Base-by-base conservation (phyloP, 2,888 invertebrate genomes). In the Schizaphis graminum region DNA sequence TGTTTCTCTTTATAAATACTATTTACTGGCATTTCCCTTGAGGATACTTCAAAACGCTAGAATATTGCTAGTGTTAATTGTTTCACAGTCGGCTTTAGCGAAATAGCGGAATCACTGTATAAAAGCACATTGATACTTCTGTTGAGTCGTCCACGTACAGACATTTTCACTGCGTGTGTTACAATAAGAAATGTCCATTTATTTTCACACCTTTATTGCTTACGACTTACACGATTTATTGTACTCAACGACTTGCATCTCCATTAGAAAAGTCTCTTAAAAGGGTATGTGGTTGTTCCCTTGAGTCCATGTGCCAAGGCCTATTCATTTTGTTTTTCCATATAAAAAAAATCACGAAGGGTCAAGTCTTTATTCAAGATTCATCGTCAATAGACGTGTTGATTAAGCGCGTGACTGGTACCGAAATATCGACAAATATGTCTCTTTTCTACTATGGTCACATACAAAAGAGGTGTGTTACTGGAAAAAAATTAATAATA, bases 301-400 rank as follows among this genome's bases (percentile, higher is more conserved):
- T 5, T 35, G 56, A n/a, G 85, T n/a, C 26, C 13, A 26, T 44
- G 28, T 24, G 44, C 44, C 57, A 10, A 47, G n/a, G 61, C 57
- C 61, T 88, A 88, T 92, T 92, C 53, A 92, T 92, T 88, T 93
- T 89, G 77, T 77, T 93, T 88, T 93, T 89, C 7, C 28, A 24
- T 24, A 77, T 44, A 56, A 89, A 61, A 91, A 47, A 84, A 91
- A 2, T n/a, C 44, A 61, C n/a, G 5, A 7, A 56, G 77, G 53
- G 92, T 92, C 67, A 77, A 88, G 77, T 88, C 28, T 53, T 77
- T 89, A 56, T 53, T 44, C 10, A n/a, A 13, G 91, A 87, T 61
- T 92, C 86, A 35, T 41, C 47, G 88, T 93, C 67, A 93, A 93
- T 93, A 93, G 92, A 35, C 77, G 41, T 56, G 92, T 93, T 93